Evolutionary conservation across 2,113 vertebrate species (phyloP), one percentile per base, ranked within the genome.

Genomic region (Bubo scandiacus): DNA sequence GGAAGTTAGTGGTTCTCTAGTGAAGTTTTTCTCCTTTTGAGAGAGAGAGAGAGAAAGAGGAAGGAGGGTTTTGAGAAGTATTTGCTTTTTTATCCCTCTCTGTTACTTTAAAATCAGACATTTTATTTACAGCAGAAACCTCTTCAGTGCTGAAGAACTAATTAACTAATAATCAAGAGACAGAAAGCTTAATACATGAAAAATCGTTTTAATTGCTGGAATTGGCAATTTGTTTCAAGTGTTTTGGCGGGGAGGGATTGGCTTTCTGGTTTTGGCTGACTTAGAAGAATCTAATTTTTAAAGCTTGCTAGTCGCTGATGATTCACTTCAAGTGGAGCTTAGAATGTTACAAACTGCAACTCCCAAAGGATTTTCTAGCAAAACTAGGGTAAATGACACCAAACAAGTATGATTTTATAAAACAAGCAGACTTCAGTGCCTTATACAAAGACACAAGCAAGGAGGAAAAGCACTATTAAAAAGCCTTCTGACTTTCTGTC

Each of bases 161-260:
- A 81, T 92, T 81, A 83, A 72, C 73, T 80, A 74, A 84, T 61
- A 93, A 83, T 81, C 88, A 86, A 92, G 84, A 92, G 86, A 89
- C 4, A 4, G 83, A 85, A 92, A 94, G 54, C 70, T 95, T 95
- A 84, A 87, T 88, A 85, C 38, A 57, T 91, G 82, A 94, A 92
- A 96, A 96, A 94, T 87, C 42, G 42, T 61, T 36, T 32, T 80
- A 87, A 92, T 63, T 81, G 72, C 51, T 87, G 40, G 75, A 91
- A 82, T 92, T 94, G 77, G 62, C 84, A 87, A 66, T 92, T 87
- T 92, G 91, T 84, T 89, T 96, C 78, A 80, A 94, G 90, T 93
- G 86, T 23, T 91, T 96, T 89, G 83, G 86, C 65, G 92, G 84
- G 77, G 72, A 84, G 93, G 66, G 77, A 59, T 84, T 89, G 40